phyloP scores from a whole-genome alignment of 37 sponge, comb jelly and placozoan genomes.

The Cliona cf. orientalis region DNA sequence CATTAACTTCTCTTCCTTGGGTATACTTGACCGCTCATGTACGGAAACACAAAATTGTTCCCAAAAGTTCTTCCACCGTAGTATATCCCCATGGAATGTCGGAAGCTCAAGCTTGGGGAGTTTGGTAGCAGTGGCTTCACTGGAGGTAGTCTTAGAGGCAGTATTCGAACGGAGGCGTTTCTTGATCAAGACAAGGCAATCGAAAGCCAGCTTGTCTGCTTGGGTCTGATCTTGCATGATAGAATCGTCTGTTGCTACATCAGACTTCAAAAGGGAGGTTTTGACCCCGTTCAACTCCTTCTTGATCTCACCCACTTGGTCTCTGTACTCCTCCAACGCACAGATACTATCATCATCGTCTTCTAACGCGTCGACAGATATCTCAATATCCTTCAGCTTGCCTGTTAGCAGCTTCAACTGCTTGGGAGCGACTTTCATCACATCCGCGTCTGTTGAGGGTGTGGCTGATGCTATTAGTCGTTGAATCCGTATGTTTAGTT shows the following conservation, averaged over 20 bases:
- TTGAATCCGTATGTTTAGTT: slow-evolving; percentile 4
- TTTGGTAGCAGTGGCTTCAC: slow-evolving; percentile 17
- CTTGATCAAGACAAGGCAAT: not conserved
- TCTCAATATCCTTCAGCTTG: not conserved
- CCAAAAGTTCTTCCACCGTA: slow-evolving; percentile 48
- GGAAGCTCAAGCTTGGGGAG: slow-evolving; percentile 50
- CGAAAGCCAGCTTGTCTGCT: not conserved
- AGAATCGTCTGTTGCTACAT: not conserved
- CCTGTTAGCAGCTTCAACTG: not conserved
- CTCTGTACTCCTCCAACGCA: slow-evolving; percentile 6
- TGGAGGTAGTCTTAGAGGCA: not conserved
- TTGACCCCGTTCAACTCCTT: not conserved
- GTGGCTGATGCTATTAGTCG: not conserved
- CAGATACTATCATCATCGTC: not conserved
- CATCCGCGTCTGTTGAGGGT: not conserved
- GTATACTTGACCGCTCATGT: slow-evolving; percentile 30
- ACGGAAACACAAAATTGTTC: slow-evolving; percentile 47
- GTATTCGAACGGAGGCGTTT: slow-evolving; percentile 7
- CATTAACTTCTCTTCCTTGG: slow-evolving; percentile 37
- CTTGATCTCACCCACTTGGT: slow-evolving; percentile 7
- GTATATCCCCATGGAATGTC: slow-evolving; percentile 39
- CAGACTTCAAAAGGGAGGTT: not conserved
- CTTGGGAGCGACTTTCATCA: not conserved
- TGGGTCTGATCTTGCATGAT: slow-evolving; percentile 7
- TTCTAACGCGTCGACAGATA: too few relatives aligned